Percentiles rank a stretch among this genome's conserved stretches.
Evolutionary conservation across 2,797 vertebrate genomes (phyloP).

Genomic region (Galaxias olidus): DNA sequence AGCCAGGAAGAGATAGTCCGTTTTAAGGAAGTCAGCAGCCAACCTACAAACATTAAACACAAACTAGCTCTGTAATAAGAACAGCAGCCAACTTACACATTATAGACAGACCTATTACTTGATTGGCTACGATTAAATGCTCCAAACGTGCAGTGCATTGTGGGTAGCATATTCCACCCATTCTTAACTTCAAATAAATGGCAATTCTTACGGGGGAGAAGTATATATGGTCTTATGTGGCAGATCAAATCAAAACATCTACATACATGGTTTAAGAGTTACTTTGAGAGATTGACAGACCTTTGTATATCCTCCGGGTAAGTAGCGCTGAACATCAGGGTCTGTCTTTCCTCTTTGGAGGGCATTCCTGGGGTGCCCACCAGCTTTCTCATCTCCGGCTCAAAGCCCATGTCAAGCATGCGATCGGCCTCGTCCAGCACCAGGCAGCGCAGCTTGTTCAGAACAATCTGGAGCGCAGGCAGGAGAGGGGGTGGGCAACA

Average conservation of each 20-base stretch:
- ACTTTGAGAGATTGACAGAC: constrained; percentile 54
- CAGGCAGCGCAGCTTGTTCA: constrained; percentile 84
- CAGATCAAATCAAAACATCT: background rate
- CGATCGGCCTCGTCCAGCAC: constrained; percentile 95
- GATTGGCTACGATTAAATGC: too few species aligned
- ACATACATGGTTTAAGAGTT: background rate
- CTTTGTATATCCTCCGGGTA: constrained; percentile 90
- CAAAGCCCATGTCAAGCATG: constrained; percentile 98
- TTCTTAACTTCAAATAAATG: background rate
- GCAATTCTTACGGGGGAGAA: background rate
- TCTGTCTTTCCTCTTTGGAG: constrained; percentile 85
- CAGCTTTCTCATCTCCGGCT: constrained; percentile 85
- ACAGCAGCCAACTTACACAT: too few species aligned
- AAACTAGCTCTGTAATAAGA: background rate
- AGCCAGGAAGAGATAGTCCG: constrained; percentile 88
- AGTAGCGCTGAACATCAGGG: constrained; percentile 96
- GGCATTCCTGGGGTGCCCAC: constrained; percentile 85
- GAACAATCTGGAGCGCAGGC: constrained; percentile 72
- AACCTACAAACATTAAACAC: constrained; percentile 68
- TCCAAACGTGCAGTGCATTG: too few species aligned
- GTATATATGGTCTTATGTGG: too few species aligned
- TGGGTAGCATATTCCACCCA: too few species aligned
- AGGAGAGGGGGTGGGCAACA: background rate
- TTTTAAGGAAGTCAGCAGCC: constrained; percentile 86
- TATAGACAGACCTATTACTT: too few species aligned